Evolutionary conservation across 2,888 invertebrate species (phyloP).

Genomic region (Callyntrura guangdongensis): DNA sequence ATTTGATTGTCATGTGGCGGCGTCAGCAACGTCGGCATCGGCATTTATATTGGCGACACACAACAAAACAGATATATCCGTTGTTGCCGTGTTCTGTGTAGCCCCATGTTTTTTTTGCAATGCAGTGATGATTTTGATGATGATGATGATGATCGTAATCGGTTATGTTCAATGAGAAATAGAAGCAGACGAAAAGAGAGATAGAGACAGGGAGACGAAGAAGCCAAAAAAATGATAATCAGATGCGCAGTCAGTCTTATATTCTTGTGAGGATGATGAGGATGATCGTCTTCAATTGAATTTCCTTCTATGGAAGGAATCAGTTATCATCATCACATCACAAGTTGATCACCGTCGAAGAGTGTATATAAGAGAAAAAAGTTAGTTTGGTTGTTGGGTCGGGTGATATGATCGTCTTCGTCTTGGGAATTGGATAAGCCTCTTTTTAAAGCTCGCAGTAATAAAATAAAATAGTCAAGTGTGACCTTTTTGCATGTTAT

Average conservation of each 20-base stretch:
- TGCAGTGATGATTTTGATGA: no score
- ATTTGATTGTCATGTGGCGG: constrained; percentile 63
- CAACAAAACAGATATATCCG: background rate
- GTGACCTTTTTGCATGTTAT: constrained; percentile 47
- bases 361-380: background rate
- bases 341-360: background rate
- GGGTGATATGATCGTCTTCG: constrained; percentile 42
- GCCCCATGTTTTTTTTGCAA: constrained; percentile 35
- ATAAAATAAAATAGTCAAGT: constrained; percentile 17
- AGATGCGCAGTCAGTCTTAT: constrained; percentile 27
- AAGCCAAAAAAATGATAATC: constrained; percentile 62
- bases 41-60: constrained; percentile 47
- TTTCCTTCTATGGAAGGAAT: constrained; percentile 76
- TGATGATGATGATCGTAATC: constrained; percentile 36
- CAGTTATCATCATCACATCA: constrained; percentile 60
- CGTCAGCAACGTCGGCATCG: constrained; percentile 32
- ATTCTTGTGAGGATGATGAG: background rate
- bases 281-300: constrained; percentile 69
- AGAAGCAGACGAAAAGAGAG: constrained; percentile 3
- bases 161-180: constrained; percentile 38
- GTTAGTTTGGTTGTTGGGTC: background rate
- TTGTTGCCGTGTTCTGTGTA: background rate
- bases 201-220: background rate
- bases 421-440: constrained; percentile 49
- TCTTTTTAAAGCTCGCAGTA: constrained; percentile 26